These are phyloP conservation scores for Nasonia oneida DNA, from an alignment of 2,888 invertebrate species.

Conservation along the genomic window DNA sequence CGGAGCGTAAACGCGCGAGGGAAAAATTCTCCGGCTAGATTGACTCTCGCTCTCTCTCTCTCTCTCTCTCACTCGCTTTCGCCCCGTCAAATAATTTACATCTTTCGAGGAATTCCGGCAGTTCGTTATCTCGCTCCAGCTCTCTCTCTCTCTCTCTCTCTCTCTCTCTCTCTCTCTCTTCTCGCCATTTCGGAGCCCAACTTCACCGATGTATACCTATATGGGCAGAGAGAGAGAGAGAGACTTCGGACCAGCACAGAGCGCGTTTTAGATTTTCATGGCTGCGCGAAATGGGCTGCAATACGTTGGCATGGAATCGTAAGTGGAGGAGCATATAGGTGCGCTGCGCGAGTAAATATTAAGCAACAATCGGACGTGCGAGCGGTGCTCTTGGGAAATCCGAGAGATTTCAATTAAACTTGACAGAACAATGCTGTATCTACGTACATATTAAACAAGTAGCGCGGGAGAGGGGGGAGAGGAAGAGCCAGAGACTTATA, in stretches of 20 bases:
- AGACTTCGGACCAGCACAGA: not conserved
- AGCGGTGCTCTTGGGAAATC: conserved; percentile 45
- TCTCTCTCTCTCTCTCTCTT: not conserved
- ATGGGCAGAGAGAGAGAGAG: too few relatives aligned
- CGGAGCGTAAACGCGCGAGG: conserved; percentile 41
- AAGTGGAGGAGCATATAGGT: not conserved
- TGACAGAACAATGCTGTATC: conserved; percentile 47
- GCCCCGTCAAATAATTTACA: conserved; percentile 44
- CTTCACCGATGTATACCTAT: not conserved
- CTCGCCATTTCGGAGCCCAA: not conserved
- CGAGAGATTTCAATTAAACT: conserved; percentile 59
- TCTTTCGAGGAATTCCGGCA: conserved; percentile 7
- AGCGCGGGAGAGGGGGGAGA: not conserved
- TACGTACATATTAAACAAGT: conserved; percentile 57
- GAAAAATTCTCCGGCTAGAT: conserved; percentile 31
- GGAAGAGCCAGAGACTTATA: not conserved
- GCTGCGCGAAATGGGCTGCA: not conserved
- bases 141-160: not conserved
- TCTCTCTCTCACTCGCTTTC: conserved; percentile 31
- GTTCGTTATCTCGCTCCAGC: conserved; percentile 5
- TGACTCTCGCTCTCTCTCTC: conserved; percentile 9
- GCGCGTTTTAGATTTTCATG: not conserved
- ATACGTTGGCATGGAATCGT: not conserved
- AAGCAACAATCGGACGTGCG: conserved; percentile 17
- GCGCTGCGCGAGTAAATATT: conserved; percentile 29